Evolutionary conservation across 2,797 vertebrate genomes (phyloP).

Genomic region (Rhodeus uyekii): DNA sequence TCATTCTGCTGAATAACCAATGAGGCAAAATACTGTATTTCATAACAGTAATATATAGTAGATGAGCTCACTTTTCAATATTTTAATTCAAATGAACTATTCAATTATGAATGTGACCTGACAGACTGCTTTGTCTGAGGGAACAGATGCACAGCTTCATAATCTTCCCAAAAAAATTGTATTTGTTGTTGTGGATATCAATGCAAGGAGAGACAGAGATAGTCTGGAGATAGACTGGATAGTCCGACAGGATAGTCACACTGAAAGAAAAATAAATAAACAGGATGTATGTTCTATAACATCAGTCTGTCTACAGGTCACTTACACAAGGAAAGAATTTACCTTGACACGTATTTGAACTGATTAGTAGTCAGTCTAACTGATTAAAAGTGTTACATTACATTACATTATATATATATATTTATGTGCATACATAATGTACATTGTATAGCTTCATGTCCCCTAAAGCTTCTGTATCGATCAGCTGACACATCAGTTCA

Average conservation of each 20-base stretch:
- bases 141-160: neutral
- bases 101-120: conserved; percentile 8
- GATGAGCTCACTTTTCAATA: conserved; percentile 3
- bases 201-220: neutral
- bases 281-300: neutral
- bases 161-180: neutral
- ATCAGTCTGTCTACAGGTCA: neutral
- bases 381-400: conserved; percentile 11
- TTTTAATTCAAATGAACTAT: neutral
- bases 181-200: neutral
- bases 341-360: neutral
- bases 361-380: neutral
- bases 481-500: neutral
- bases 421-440: no score
- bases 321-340: neutral
- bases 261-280: neutral
- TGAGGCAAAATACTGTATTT: neutral
- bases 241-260: neutral
- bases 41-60: neutral
- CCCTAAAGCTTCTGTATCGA: conserved; percentile 6
- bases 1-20: neutral
- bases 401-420: no score
- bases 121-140: conserved; percentile 2
- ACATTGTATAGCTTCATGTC: neutral
- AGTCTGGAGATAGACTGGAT: no score